Evolutionary conservation across 1,140 invertebrate species (phyloP), one percentile per base, ranked within the genome.

Genomic region (Pseudomyrmex concolor): DNA sequence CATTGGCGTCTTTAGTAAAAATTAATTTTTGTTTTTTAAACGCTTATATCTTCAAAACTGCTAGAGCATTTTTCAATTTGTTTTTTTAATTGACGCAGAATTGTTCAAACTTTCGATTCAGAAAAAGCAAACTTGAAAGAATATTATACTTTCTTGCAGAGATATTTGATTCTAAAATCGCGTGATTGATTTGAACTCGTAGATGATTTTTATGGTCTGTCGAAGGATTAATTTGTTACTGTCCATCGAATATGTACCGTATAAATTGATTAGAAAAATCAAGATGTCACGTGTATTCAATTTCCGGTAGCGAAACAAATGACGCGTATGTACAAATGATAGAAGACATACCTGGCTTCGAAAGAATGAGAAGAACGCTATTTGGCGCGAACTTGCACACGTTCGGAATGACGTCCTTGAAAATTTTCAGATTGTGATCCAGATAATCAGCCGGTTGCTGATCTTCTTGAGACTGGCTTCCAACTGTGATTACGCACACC

Each of bases 401-500:
- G 17, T 93, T 90, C 17, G 95, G 95, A 68, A 96, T 92, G 74
- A 95, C 93, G 13, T 88, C 91, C 89, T 95, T 96, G 89, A 96
- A 95, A 86, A 95, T 95, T 72, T 95, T 94, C 17, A 95, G 92
- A 91, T 96, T 96, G 50, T 94, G 90, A 83, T 95, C 92, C 9
- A 96, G 94, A 73, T 96, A 84, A 71, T 92, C 91, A 25, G 92
- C 89, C n/a, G 93, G 86, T 15, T 94, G 93, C 89, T 95, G 94
- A 4, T 95, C 94, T 82, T 95, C 93, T 63, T 93, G 89, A 89
- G 95, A 94, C 50, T 93, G 91, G 25, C 92, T 95, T 25, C 95
- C 96, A 45, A 95, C 95, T n/a, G 95, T 95, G 50, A 96, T 94
- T 22, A 96, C 95, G 84, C 95, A 95, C 2, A 96, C 90, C 43